Base-by-base conservation (phyloP, 2,888 invertebrate species). In the Phyto melanocephala region DNA sequence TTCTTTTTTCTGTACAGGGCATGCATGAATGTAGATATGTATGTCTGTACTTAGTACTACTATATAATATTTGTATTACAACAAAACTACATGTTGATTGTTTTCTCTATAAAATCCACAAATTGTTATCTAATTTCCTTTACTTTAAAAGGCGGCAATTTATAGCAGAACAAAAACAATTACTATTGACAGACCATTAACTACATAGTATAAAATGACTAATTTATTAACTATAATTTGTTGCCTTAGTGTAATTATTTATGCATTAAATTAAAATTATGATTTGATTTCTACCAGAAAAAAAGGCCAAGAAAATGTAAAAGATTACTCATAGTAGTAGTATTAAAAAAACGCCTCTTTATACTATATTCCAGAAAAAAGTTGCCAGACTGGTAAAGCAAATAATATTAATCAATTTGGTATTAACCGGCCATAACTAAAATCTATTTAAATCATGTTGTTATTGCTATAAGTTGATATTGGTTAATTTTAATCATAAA, bases 51-150 rank as follows among this genome's bases (percentile, higher is more conserved):
- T 45, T 45, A 28, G 28, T 5, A 28, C 7, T 8, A 8, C 15
- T 13, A 42, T 13, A 10, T 4, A 17, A 0, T 13, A 8, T 42
- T 28, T 45, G 13, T 45, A 28, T 1, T 10, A n/a, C 20, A 40
- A 37, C 28, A 28, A 68, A 56, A 33, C 40, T 70, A 42, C 42
- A 22, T 62, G 42, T 24, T 63, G 10, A 42, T 54, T 63, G 6
- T 33, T 15, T 20, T 62, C 6, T 50, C 10, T 11, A 24, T 7
- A 56, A 54, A 13, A 75, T 22, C 63, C 65, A 58, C 68, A 78
- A 71, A 78, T 71, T 78, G 70, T 78, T 78, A 78, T 78, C 78
- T 78, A 71, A 77, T 70, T 77, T 78, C 70, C 78, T 71, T 71
- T 47, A 24, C 0, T 62, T 52, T 68, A 8, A 70, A 60, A 70